phyloP scores from a whole-genome alignment of 2,797 vertebrate genomes.

The Fratercula arctica region DNA sequence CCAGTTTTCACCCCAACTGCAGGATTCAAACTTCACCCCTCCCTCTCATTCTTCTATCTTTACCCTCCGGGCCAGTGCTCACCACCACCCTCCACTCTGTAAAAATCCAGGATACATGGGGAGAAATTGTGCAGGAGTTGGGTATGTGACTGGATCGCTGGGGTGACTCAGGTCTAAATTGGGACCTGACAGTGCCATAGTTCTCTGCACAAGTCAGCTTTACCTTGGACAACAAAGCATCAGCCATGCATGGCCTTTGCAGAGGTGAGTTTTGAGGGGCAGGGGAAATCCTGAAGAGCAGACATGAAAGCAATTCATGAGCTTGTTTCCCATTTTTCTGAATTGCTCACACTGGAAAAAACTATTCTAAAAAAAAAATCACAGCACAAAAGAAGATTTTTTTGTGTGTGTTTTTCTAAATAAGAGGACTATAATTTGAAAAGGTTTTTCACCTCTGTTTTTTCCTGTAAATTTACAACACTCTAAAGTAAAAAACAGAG shows the following conservation, averaged over 20 bases:
- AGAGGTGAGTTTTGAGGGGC: not conserved
- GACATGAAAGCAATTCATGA: not conserved
- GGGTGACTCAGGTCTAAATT: not conserved
- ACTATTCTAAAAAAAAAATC: not conserved
- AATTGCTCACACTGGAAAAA: not conserved
- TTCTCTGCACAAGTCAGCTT: not conserved
- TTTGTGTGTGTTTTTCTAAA: not conserved
- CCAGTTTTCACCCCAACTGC: not conserved
- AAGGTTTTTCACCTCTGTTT: not conserved
- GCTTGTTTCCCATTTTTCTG: not conserved
- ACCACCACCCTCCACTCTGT: not conserved
- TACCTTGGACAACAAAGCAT: not conserved
- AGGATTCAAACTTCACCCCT: not conserved
- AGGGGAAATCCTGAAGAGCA: not conserved
- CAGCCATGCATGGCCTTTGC: not conserved
- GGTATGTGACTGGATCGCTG: not conserved
- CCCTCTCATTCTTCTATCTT: not conserved
- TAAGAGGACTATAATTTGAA: not conserved
- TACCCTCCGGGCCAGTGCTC: not conserved
- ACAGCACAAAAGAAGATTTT: not conserved
- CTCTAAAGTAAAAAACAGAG: not conserved
- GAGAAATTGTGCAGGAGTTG: not conserved
- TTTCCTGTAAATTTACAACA: not conserved
- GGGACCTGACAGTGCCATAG: not conserved
- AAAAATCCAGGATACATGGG: not conserved